A percentile compares a stretch with the other conserved stretches of the same genome.
Conservation (phyloP, 2,888 invertebrate genomes). For the Thereva unica region DNA sequence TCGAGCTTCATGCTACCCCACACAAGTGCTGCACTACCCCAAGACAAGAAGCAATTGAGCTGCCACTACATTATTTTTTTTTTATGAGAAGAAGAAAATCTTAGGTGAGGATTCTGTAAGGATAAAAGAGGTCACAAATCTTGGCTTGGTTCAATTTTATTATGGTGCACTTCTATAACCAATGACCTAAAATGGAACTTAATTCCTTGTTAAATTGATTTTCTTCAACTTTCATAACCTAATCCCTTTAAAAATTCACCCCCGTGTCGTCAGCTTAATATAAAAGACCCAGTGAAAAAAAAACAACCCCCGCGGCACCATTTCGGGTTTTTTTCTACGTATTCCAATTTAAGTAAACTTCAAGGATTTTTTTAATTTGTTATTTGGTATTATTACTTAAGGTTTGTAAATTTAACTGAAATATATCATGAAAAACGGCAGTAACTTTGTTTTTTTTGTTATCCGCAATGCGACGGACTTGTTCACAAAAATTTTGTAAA, state of each 20-base stretch:
- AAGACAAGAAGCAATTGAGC: not conserved
- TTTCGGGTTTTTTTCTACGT: too few relatives aligned
- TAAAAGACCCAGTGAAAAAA: too few relatives aligned
- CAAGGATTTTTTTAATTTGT: too few relatives aligned
- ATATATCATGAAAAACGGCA: not conserved
- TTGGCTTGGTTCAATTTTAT: too few relatives aligned
- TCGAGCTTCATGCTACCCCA: not conserved
- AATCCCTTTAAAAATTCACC: too few relatives aligned
- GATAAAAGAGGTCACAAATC: too few relatives aligned
- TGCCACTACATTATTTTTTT: not conserved
- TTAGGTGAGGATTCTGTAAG: not conserved
- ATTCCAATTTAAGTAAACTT: too few relatives aligned
- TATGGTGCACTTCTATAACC: not conserved
- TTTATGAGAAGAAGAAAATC: not conserved
- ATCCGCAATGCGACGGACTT: conserved; percentile 22
- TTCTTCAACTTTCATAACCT: conserved; percentile 12
- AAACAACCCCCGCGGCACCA: too few relatives aligned
- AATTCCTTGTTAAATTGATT: conserved; percentile 17
- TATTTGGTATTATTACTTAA: too few relatives aligned
- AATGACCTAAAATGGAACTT: conserved; percentile 20
- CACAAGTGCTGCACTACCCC: not conserved
- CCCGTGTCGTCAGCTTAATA: too few relatives aligned
- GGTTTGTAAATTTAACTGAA: too few relatives aligned
- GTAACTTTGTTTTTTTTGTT: conserved; percentile 5
- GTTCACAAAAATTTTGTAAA: too few relatives aligned